Conservation (phyloP, 2,113 vertebrate genomes). For the Corythoichthys haematopterus region DNA sequence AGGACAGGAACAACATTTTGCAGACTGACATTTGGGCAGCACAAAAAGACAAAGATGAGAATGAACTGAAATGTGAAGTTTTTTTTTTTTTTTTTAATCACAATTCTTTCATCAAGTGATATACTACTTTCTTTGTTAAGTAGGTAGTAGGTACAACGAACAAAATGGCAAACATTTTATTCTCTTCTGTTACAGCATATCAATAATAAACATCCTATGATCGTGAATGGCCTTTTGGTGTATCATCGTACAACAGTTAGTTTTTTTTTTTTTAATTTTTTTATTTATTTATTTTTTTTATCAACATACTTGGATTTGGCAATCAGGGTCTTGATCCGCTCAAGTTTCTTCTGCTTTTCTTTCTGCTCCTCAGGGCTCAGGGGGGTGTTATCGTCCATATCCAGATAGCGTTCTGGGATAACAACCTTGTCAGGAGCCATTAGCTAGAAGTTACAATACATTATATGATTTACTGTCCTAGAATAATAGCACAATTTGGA, state of each 20-base stretch:
- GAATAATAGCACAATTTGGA: neutral
- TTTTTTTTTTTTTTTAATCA: neutral
- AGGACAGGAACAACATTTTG: conserved; percentile 87
- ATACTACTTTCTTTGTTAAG: too few relatives aligned
- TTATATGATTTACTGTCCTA: neutral
- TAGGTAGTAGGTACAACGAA: neutral
- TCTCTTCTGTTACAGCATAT: too few relatives aligned
- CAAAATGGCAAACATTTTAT: neutral
- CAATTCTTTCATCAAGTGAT: neutral
- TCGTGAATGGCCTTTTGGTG: neutral
- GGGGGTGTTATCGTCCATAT: conserved; percentile 76
- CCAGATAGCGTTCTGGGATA: conserved; percentile 86
- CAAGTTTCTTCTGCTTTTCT: conserved; percentile 95
- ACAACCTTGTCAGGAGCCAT: conserved; percentile 83
- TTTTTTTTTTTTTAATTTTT: neutral
- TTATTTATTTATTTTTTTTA: neutral
- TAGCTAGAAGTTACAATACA: conserved; percentile 62
- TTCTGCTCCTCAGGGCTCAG: conserved; percentile 89
- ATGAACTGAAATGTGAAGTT: neutral
- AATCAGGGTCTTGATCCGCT: conserved; percentile 93
- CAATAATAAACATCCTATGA: neutral
- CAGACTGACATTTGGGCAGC: conserved; percentile 69
- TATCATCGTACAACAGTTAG: neutral
- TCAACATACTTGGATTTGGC: conserved; percentile 89
- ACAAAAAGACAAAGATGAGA: neutral